Evolutionary conservation across 2,797 vertebrate genomes (phyloP).

Genomic region (Liasis olivaceus): DNA sequence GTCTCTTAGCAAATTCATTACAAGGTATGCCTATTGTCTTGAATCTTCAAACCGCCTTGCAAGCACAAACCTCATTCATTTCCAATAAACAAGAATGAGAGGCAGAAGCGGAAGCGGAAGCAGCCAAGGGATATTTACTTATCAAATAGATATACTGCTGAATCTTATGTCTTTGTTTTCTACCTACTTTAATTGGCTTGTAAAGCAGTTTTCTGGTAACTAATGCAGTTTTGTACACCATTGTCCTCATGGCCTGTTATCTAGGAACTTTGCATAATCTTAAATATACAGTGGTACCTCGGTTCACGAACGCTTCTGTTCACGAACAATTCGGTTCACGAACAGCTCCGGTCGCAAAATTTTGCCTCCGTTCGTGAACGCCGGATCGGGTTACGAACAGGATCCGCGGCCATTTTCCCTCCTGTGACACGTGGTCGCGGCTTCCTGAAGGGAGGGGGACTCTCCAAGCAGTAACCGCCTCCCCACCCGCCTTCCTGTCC

Average conservation of each 20-base stretch:
- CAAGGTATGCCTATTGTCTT: background rate
- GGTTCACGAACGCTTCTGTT: no score
- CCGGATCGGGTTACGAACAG: no score
- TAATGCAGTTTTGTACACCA: background rate
- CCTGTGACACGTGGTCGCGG: no score
- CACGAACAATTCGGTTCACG: no score
- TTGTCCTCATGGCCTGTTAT: background rate
- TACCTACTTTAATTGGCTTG: background rate
- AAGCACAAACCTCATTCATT: slow-evolving; percentile 10
- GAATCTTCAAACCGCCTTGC: background rate
- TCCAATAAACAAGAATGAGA: background rate
- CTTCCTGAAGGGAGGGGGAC: no score
- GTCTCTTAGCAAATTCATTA: background rate
- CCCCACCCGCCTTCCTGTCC: no score
- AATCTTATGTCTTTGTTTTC: background rate
- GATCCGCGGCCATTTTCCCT: no score
- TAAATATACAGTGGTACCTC: no score
- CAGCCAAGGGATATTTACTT: background rate
- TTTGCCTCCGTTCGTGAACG: no score
- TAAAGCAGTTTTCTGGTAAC: background rate
- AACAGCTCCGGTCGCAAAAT: no score
- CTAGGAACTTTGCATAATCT: background rate
- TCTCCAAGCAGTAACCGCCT: no score
- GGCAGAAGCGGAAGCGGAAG: background rate
- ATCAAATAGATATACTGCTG: background rate